A percentile compares a stretch with the other conserved stretches of the same genome.
These are phyloP conservation scores for Pachycephala philippinensis DNA, from an alignment of 2,113 vertebrate genomes.

Conservation along the genomic window DNA sequence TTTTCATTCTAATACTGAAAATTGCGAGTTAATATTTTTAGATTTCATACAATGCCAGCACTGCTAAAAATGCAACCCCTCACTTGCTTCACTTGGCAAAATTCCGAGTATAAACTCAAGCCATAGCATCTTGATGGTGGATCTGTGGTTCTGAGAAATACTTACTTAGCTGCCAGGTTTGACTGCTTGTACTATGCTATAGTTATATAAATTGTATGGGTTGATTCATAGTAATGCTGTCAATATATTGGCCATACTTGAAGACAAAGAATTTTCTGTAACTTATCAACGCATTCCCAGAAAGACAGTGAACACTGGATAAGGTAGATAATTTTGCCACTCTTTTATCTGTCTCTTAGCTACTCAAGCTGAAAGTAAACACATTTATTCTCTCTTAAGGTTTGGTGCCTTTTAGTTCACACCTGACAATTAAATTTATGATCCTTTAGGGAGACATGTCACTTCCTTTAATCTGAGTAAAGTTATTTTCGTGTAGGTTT, in stretches of 20 bases:
- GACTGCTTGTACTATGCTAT: background rate
- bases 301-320: background rate
- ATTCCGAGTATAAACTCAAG: background rate
- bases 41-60: background rate
- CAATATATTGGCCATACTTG: background rate
- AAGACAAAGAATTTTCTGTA: background rate
- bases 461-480: background rate
- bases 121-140: background rate
- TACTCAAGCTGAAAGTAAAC: background rate
- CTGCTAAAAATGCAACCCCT: background rate
- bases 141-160: background rate
- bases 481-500: background rate
- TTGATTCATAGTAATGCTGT: background rate
- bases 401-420: background rate
- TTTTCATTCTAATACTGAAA: background rate
- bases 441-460: background rate
- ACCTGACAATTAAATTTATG: background rate
- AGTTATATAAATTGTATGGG: background rate
- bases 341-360: background rate
- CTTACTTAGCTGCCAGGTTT: background rate
- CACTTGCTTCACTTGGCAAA: background rate
- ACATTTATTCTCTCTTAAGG: background rate
- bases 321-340: background rate
- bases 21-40: background rate
- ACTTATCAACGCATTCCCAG: background rate